A percentile compares a stretch with the other conserved stretches of the same genome.
Evolutionary conservation across 2,888 invertebrate species (phyloP).

Genomic region (Tachina lurida): DNA sequence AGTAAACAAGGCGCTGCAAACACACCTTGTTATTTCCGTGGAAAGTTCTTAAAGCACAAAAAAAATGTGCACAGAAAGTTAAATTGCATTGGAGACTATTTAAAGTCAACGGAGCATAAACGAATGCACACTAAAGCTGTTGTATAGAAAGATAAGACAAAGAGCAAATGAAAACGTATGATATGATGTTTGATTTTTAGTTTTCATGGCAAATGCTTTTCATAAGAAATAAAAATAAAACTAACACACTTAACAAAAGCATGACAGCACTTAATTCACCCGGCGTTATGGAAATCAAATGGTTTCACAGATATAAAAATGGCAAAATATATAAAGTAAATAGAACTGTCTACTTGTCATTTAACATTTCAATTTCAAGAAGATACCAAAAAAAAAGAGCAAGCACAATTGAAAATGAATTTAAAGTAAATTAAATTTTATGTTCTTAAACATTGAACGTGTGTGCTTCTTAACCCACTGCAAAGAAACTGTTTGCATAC

Average conservation of each 20-base stretch:
- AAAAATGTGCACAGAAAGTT: slow-evolving; percentile 4
- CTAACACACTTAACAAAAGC: slow-evolving; percentile 7
- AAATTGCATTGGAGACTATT: slow-evolving; percentile 46
- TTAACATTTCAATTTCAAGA: not conserved
- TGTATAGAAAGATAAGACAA: slow-evolving; percentile 9
- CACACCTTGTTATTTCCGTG: slow-evolving; percentile 14
- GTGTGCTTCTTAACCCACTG: no score
- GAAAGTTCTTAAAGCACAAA: slow-evolving; percentile 15
- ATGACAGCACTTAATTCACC: not conserved
- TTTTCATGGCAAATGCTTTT: not conserved
- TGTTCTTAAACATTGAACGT: slow-evolving; percentile 9
- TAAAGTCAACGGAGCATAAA: slow-evolving; percentile 39
- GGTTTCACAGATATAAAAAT: not conserved
- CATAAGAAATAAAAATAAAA: not conserved
- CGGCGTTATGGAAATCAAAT: slow-evolving; percentile 1
- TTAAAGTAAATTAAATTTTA: slow-evolving; percentile 33
- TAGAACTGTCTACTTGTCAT: not conserved
- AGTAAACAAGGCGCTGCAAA: slow-evolving; percentile 5
- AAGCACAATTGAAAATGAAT: not conserved
- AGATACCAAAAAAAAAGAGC: not conserved
- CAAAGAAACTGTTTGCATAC: no score
- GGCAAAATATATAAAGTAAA: not conserved
- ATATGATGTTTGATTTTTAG: slow-evolving; percentile 13
- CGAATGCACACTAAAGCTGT: slow-evolving; percentile 20
- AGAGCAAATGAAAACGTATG: not conserved